A percentile compares a stretch with the other conserved stretches of the same genome.
Evolutionary conservation across 2,113 vertebrate species (phyloP).

Genomic region (Tiliqua scincoides): DNA sequence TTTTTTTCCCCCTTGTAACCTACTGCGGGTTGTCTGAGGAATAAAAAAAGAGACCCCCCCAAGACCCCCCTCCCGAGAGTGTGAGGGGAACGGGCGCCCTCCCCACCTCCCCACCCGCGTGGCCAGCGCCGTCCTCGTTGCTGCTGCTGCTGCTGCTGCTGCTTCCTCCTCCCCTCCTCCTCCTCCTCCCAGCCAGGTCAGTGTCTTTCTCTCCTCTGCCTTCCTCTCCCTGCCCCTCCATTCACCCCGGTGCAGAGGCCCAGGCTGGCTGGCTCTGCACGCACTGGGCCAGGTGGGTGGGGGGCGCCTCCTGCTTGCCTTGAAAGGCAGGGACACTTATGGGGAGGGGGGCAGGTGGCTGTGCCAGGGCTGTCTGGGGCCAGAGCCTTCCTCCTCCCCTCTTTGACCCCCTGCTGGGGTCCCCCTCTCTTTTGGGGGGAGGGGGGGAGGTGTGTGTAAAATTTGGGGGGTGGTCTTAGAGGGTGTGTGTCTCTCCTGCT

Average conservation of each 20-base stretch:
- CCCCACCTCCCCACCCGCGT: conserved; percentile 22
- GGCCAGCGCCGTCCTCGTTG: conserved; percentile 71
- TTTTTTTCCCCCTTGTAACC: conserved; percentile 47
- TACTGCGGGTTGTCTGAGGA: conserved; percentile 37
- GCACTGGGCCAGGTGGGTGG: too few species aligned
- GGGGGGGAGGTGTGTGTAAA: background rate
- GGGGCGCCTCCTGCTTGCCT: background rate
- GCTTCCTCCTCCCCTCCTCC: conserved; percentile 65
- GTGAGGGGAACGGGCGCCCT: conserved; percentile 58
- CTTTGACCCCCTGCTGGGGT: background rate
- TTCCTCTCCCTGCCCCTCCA: background rate
- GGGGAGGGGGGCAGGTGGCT: background rate
- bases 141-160: conserved; percentile 38
- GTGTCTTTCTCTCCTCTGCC: conserved; percentile 32
- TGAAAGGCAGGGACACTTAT: background rate
- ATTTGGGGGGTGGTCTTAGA: background rate
- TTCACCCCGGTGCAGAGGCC: background rate
- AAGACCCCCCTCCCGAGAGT: conserved; percentile 13
- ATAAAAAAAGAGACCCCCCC: accelerated
- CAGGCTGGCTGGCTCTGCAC: background rate
- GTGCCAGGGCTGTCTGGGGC: background rate
- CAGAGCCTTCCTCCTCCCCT: background rate
- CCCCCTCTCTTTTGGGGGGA: background rate
- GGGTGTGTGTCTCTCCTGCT: background rate
- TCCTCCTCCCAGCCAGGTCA: conserved; percentile 55